Base-by-base conservation (phyloP, 2,797 vertebrate species). In the Petrocephalus schoutedeni region DNA sequence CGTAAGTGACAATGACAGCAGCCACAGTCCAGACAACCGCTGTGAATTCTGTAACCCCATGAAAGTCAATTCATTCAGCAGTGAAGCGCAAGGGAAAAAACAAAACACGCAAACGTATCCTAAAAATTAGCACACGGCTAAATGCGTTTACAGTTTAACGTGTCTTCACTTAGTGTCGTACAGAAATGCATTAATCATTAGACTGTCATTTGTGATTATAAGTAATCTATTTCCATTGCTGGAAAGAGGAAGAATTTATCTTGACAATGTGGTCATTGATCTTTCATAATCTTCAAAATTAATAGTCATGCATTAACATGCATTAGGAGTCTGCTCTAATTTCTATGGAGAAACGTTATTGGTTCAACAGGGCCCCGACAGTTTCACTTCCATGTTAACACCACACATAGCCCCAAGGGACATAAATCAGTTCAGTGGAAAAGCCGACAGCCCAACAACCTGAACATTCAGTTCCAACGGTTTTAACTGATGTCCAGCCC, bases 1-100 rank as follows among this genome's bases (percentile, higher is more conserved):
- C 91, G 92, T 91, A 91, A 90, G 90, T 92, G 90, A 93, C 91
- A 87, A 87, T 77, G 49, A 92, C 56, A 91, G 86, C 89, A 21
- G 59, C 89, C 88, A 90, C 77, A 53, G 87, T 89, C 86, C 90
- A 49, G 41, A 49, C 86, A 80, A 49, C 58, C 57, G n/a, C 64
- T 56, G 19, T 57, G 32, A 58, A 86, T 36, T 57, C 53, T 58
- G 84, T 28, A 64, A 56, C 74, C 87, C 21, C n/a, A 61, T 16
- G 19, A 51, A 67, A 53, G 56, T 86, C 51, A 67, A 67, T 45
- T 61, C 84, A 86, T 85, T 85, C 53, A 85, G 83, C 83, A 85
- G 51, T n/a, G 56, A 58, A 86, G 84, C 49, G 51, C 14, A 57
- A n/a, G 84, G 14, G 23, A n/a, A 16, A 21, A 21, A 36, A 57